A percentile compares a stretch with the other conserved stretches of the same genome.
phyloP scores from a whole-genome alignment of 2,888 invertebrate species.

The Synanthedon formicaeformis region DNA sequence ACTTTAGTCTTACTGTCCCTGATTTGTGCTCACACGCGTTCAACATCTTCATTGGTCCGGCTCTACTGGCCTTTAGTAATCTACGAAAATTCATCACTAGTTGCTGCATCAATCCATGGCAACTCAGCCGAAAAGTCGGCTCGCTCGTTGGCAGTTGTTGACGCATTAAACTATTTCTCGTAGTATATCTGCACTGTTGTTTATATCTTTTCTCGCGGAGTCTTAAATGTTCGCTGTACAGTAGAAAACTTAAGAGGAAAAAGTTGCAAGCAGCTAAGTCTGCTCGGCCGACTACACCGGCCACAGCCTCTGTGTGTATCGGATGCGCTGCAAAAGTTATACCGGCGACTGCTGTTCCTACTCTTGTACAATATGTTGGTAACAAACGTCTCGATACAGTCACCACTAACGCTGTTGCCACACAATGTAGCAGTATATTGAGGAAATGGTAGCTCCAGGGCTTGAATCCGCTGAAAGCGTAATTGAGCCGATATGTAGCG shows the following conservation, averaged over 20 bases:
- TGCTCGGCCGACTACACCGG: constrained; percentile 94
- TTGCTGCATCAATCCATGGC: constrained; percentile 54
- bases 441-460: constrained; percentile 88
- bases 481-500: constrained; percentile 88
- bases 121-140: constrained; percentile 51
- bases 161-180: constrained; percentile 35
- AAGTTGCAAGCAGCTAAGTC: constrained; percentile 93
- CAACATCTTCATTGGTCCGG: constrained; percentile 48
- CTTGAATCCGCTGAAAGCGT: constrained; percentile 80
- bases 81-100: constrained; percentile 56
- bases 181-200: constrained; percentile 42
- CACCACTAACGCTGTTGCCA: constrained; percentile 86
- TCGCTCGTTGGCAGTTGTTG: constrained; percentile 34
- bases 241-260: constrained; percentile 87
- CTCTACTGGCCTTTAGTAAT: constrained; percentile 48
- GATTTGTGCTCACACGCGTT: constrained; percentile 43
- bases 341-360: constrained; percentile 82
- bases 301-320: constrained; percentile 96
- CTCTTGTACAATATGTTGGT: constrained; percentile 71
- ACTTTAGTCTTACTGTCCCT: constrained; percentile 38
- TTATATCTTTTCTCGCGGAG: constrained; percentile 66
- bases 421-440: constrained; percentile 87
- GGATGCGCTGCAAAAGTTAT: constrained; percentile 95
- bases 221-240: constrained; percentile 84
- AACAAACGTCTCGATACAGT: constrained; percentile 79